Conservation (phyloP, 2,113 vertebrate species). For the Stigmatopora nigra region DNA sequence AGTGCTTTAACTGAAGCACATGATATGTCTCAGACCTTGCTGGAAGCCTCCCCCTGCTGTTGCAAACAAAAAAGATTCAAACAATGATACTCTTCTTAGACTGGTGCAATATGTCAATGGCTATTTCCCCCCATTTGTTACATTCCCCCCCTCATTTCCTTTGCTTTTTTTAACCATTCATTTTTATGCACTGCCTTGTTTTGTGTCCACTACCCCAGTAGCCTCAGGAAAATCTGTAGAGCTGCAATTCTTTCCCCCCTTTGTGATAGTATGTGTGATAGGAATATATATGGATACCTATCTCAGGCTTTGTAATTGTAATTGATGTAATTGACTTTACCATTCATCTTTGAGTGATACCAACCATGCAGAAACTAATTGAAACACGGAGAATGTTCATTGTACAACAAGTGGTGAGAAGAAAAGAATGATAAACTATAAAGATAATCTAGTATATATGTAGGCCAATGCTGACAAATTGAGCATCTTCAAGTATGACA, state of each 20-base stretch:
- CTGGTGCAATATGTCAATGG: conserved; percentile 61
- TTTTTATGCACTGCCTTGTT: conserved; percentile 67
- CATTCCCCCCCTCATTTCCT: conserved; percentile 49
- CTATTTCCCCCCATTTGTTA: conserved; percentile 66
- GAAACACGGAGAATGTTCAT: conserved; percentile 52
- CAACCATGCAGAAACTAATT: conserved; percentile 80
- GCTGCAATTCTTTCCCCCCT: conserved; percentile 41
- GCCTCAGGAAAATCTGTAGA: conserved; percentile 44
- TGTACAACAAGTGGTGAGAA: conserved; percentile 9
- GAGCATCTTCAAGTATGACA: neutral
- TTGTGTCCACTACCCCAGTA: conserved; percentile 56
- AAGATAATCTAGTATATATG: neutral
- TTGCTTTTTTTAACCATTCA: conserved; percentile 67
- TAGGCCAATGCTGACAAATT: neutral
- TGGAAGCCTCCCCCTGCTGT: conserved; percentile 73
- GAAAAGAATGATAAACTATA: neutral
- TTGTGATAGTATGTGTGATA: conserved; percentile 61
- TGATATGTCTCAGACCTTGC: conserved; percentile 71
- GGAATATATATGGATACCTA: conserved; percentile 78
- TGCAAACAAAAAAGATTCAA: conserved; percentile 70
- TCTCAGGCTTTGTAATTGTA: conserved; percentile 73
- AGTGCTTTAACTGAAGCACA: conserved; percentile 58
- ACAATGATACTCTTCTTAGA: conserved; percentile 81
- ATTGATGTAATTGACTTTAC: conserved; percentile 52
- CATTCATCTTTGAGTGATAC: conserved; percentile 80